phyloP scores from a whole-genome alignment of 2,888 invertebrate genomes.

The Harmothoe impar region DNA sequence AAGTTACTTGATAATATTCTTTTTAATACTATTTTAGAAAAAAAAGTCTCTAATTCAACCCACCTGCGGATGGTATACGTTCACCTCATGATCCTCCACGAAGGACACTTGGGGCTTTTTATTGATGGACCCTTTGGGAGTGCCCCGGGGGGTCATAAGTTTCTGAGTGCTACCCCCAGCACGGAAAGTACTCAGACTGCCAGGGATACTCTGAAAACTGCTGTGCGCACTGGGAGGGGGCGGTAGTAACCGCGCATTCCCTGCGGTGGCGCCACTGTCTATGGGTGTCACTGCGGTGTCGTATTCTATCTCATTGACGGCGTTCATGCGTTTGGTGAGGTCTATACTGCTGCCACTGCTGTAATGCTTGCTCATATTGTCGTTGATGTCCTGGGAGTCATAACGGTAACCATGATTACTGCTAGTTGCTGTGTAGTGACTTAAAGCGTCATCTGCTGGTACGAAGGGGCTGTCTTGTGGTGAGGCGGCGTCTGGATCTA shows the following conservation, averaged over 20 bases:
- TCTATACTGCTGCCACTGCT: constrained; percentile 52
- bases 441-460: neutral
- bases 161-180: constrained; percentile 61
- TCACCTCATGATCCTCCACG: constrained; percentile 52
- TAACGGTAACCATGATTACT: neutral
- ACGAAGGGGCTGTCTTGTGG: constrained; percentile 64
- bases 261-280: neutral
- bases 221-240: neutral
- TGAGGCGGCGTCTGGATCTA: constrained; percentile 40
- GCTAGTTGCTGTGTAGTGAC: neutral
- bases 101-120: constrained; percentile 47
- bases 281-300: constrained; percentile 60
- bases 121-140: constrained; percentile 44
- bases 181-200: constrained; percentile 63
- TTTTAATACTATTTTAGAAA: too few species aligned
- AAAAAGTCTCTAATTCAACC: too few species aligned
- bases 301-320: constrained; percentile 61
- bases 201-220: constrained; percentile 56
- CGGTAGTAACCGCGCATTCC: neutral
- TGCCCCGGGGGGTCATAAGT: constrained; percentile 37
- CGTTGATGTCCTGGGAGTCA: constrained; percentile 52
- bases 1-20: too few species aligned
- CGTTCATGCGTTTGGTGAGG: constrained; percentile 56
- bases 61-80: constrained; percentile 53
- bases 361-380: constrained; percentile 47